A percentile compares a stretch with the other conserved stretches of the same genome.
Evolutionary conservation across 2,797 vertebrate species (phyloP).

Genomic region (Masticophis lateralis): DNA sequence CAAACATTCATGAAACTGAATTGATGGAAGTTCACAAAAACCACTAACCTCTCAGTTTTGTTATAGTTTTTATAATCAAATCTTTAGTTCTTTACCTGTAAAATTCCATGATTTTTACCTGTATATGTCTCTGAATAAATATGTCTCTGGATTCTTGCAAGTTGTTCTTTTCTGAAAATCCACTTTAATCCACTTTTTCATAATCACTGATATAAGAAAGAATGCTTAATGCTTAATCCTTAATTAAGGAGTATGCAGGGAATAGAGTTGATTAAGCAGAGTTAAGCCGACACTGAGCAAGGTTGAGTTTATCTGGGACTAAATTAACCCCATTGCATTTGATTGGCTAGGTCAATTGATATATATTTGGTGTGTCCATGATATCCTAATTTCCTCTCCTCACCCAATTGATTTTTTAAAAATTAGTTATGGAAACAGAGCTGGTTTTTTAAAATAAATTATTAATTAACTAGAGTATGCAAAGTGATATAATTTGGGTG

Average conservation of each 20-base stretch:
- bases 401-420: neutral
- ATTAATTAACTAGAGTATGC: neutral
- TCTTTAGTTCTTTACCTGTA: neutral
- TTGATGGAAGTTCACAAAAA: neutral
- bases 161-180: neutral
- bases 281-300: neutral
- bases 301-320: neutral
- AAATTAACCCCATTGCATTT: neutral
- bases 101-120: neutral
- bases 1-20: neutral
- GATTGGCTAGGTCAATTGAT: neutral
- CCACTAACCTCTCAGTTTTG: neutral
- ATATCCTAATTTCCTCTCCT: neutral
- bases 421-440: neutral
- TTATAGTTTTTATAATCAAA: neutral
- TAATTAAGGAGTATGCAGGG: neutral
- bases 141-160: neutral
- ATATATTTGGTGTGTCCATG: neutral
- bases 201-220: neutral
- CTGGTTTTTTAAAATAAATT: neutral
- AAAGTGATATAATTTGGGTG: neutral
- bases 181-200: neutral
- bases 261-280: neutral
- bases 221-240: neutral
- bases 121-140: neutral